phyloP scores from a whole-genome alignment of 1,140 invertebrate genomes.

The Tenebrio molitor region DNA sequence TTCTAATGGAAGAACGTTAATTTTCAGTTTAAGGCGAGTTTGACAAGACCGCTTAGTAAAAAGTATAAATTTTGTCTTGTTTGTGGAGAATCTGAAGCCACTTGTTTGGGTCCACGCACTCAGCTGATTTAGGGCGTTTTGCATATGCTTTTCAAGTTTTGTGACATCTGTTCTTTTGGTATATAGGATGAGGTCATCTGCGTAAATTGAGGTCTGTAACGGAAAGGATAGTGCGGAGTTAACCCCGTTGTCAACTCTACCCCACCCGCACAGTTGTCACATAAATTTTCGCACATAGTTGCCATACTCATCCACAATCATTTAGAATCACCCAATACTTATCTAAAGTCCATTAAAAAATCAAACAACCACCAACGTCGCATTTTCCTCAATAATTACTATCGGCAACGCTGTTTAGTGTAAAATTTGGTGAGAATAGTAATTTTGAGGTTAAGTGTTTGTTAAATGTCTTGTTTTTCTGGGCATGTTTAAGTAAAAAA shows the following conservation, averaged over 20 bases:
- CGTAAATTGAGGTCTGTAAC: constrained; percentile 35
- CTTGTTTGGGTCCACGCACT: not conserved
- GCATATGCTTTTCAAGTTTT: constrained; percentile 1
- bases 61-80: constrained; percentile 30
- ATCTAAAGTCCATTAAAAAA: no score
- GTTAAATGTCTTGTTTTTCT: no score
- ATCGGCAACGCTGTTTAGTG: no score
- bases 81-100: constrained; percentile 28
- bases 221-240: not conserved
- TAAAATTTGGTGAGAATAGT: no score
- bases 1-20: constrained; percentile 11
- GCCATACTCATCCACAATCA: no score
- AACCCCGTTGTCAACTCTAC: constrained; percentile 43
- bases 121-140: constrained; percentile 31
- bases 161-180: constrained; percentile 13
- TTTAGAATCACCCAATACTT: no score
- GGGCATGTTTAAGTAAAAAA: no score
- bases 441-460: no score
- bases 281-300: no score
- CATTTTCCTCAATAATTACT: no score
- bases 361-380: no score
- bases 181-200: constrained; percentile 42
- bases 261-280: no score
- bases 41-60: constrained; percentile 17
- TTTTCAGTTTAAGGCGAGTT: not conserved